Evolutionary conservation across 2,888 invertebrate species (phyloP).

Genomic region (Polymixis lichenea): DNA sequence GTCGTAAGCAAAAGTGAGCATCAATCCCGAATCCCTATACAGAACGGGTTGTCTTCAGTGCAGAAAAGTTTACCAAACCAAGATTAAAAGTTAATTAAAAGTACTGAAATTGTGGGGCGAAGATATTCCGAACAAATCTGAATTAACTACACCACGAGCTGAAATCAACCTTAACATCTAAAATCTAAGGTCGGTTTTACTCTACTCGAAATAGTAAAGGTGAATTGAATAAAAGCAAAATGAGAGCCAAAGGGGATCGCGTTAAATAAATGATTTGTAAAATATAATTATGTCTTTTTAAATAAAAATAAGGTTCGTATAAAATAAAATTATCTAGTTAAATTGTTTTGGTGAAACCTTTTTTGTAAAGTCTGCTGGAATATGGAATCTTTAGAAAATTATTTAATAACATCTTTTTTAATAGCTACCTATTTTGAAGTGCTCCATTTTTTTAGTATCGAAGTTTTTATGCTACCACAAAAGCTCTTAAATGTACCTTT

Average conservation of each 20-base stretch:
- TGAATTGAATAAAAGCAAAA: conserved; percentile 39
- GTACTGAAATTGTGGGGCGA: conserved; percentile 41
- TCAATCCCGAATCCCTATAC: conserved; percentile 11
- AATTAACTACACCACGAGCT: conserved; percentile 19
- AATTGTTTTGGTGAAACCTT: conserved; percentile 4
- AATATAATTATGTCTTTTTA: conserved; percentile 35
- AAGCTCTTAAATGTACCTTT: neutral
- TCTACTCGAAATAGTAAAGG: neutral
- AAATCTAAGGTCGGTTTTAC: neutral
- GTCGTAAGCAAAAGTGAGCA: conserved; percentile 10
- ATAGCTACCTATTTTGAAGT: neutral
- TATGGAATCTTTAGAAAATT: neutral
- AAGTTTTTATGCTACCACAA: neutral
- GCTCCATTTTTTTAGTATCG: neutral
- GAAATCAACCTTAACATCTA: neutral
- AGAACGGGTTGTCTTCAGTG: conserved; percentile 36
- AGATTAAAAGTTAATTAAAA: conserved; percentile 68
- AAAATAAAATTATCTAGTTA: conserved; percentile 27
- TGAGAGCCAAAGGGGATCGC: conserved; percentile 26
- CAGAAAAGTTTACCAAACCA: conserved; percentile 41
- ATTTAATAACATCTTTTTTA: neutral
- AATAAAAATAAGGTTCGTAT: conserved; percentile 8
- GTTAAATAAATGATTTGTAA: conserved; percentile 46
- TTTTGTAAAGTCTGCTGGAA: neutral
- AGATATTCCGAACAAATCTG: conserved; percentile 26